phyloP scores from a whole-genome alignment of 1,140 invertebrate species.

The Nephila pilipes region DNA sequence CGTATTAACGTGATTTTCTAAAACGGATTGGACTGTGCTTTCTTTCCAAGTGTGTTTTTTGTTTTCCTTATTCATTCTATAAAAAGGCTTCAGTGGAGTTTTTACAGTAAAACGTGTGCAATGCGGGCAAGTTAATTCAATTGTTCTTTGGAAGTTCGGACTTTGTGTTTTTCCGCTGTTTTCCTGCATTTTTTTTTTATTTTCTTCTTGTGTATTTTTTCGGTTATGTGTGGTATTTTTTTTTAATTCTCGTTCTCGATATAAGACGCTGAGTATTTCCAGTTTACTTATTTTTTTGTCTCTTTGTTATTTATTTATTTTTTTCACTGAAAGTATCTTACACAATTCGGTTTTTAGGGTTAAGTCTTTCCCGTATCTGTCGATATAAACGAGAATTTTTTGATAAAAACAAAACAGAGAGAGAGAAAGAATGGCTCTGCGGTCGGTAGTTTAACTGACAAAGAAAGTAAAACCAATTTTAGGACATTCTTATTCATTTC shows the following conservation, averaged over 20 bases:
- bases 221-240: background rate
- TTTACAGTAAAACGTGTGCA: conserved; percentile 48
- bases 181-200: background rate
- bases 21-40: conserved; percentile 43
- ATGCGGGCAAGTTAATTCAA: conserved; percentile 67
- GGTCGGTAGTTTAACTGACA: background rate
- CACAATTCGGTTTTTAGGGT: background rate
- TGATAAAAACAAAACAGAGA: background rate
- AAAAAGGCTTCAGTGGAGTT: conserved; percentile 54
- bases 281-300: conserved; percentile 34
- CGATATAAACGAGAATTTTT: background rate
- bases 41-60: background rate
- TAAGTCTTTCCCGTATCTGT: background rate
- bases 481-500: too few relatives aligned
- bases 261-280: background rate
- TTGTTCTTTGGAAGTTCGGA: conserved; percentile 43
- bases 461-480: too few relatives aligned
- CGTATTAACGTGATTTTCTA: background rate
- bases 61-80: conserved; percentile 52
- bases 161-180: conserved; percentile 55
- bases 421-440: background rate
- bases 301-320: conserved; percentile 11
- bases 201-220: background rate
- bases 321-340: background rate
- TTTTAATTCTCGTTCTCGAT: background rate